Evolutionary conservation across 2,797 vertebrate species (phyloP).

Genomic region (Thaleichthys pacificus): DNA sequence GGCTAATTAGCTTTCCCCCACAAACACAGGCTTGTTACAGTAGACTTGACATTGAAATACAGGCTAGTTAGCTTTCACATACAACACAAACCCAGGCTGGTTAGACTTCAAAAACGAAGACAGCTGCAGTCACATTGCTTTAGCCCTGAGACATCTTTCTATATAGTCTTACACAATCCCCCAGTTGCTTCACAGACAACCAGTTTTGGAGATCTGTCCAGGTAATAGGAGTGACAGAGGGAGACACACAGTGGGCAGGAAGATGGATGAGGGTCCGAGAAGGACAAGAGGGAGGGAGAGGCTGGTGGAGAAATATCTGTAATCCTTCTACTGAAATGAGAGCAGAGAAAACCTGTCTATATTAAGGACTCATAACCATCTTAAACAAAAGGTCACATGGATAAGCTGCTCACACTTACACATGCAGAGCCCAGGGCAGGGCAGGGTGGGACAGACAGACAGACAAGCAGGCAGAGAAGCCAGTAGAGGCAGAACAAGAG

Average conservation of each 20-base stretch:
- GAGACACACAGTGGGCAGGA: neutral
- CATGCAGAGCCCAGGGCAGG: neutral
- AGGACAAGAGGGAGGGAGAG: neutral
- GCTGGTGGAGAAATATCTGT: constrained; percentile 33
- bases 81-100: neutral
- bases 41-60: neutral
- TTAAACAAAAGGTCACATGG: constrained; percentile 76
- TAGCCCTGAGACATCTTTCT: too few species aligned
- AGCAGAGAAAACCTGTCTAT: constrained; percentile 50
- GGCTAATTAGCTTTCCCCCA: too few species aligned
- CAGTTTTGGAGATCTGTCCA: too few species aligned
- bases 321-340: constrained; percentile 56
- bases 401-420: constrained; percentile 65
- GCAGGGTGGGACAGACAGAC: neutral
- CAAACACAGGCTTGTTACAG: too few species aligned
- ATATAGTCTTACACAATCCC: too few species aligned
- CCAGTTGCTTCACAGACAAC: too few species aligned
- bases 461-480: neutral
- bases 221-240: neutral
- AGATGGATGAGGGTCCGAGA: neutral
- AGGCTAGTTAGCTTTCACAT: neutral
- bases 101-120: neutral
- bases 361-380: constrained; percentile 69
- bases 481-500: neutral
- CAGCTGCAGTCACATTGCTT: too few species aligned